Percentiles rank a stretch among this genome's conserved stretches.
Conservation (phyloP, 2,113 vertebrate species). For the Rhinopomastus cyanomelas region DNA sequence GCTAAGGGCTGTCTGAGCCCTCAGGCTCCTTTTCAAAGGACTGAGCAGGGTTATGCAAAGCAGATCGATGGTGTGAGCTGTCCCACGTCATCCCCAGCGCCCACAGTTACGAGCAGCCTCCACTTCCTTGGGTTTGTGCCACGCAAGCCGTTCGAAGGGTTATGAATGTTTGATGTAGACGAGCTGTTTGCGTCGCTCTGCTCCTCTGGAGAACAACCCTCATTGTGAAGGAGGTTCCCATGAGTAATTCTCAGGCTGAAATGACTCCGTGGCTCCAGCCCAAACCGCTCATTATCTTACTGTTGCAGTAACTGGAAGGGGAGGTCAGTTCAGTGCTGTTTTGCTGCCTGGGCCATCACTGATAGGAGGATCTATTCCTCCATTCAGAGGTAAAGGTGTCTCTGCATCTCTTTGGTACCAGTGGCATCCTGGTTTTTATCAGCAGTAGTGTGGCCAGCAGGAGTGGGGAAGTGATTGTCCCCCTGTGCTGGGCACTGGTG, state of each 20-base stretch:
- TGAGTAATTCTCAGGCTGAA: background rate
- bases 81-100: fast-evolving
- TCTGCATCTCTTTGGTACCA: background rate
- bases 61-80: background rate
- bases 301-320: background rate
- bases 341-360: background rate
- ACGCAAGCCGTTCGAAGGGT: background rate
- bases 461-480: too few relatives aligned
- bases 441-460: too few relatives aligned
- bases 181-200: background rate
- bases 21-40: background rate
- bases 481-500: too few relatives aligned
- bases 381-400: background rate
- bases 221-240: background rate
- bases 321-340: background rate
- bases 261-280: background rate
- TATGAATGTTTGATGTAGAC: slow-evolving; percentile 28
- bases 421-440: background rate
- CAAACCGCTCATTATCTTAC: background rate
- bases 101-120: background rate
- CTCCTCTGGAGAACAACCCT: background rate
- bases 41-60: background rate
- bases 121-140: background rate
- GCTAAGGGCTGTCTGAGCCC: background rate
- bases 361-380: background rate